Evolutionary conservation across 2,797 vertebrate species (phyloP), one percentile per base, ranked within the genome.

Genomic region (Gephyroberyx darwinii): DNA sequence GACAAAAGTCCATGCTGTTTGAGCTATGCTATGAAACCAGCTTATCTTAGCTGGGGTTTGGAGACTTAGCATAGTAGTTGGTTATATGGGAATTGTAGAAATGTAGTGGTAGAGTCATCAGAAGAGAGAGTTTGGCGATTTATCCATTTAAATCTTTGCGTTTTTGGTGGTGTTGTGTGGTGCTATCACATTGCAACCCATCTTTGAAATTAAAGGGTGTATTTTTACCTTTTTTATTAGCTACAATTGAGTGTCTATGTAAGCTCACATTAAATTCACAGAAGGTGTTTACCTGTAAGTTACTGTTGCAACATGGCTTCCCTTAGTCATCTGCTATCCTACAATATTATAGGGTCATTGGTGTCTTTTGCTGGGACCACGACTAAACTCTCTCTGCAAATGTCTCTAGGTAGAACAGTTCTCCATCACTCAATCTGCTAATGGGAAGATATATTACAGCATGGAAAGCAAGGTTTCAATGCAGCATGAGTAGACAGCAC

Each of bases 391-490:
- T 90, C 86, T 91, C 88, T 84, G 63, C 17, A 78, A 78, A 82
- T 82, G 70, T 75, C 74, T 85, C 72, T 77, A 67, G 10, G 17
- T 74, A 75, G 62, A 81, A 65, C 71, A 66, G 65, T 73, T 84
- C 39, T 59, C 70, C 73, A 68, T 81, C 78, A 75, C 50, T 81
- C 60, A 78, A 84, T 35, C 52, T 75, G 84, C 82, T 81, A 80
- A 82, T 48, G 59, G 69, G 58, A 65, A 5, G 61, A 52, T 9
- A 82, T 78, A 71, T 53, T 83, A 81, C 83, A 90, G 86, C 91
- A 92, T 93, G 88, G 67, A 78, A 88, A 89, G 89, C 89, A 89
- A 91, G 77, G 84, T 93, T 92, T 92, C 88, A 90, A 90, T 89
- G 90, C 91, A 90, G 92, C 93, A 93, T 93, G 92, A 86, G 67